Conservation (phyloP, 2,797 vertebrate genomes). For the Alca torda region DNA sequence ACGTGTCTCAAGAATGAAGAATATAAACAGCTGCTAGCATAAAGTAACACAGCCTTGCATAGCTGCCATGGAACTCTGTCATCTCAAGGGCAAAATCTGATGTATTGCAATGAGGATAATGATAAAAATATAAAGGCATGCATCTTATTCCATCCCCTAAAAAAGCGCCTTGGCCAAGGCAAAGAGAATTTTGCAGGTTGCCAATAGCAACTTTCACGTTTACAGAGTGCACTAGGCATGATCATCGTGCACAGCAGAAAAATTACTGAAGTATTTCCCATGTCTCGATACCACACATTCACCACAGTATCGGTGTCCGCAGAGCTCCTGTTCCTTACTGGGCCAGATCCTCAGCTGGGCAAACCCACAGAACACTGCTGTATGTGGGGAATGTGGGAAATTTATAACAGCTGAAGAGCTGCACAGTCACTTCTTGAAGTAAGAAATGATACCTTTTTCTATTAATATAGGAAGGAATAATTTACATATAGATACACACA, state of each 20-base stretch:
- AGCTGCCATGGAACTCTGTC: not conserved
- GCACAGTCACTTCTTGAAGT: not conserved
- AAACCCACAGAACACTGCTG: not conserved
- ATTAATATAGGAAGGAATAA: not conserved
- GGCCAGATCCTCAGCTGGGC: not conserved
- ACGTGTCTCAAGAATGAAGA: not conserved
- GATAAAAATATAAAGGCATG: constrained; percentile 25
- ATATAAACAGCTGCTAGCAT: constrained; percentile 17
- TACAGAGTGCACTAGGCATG: not conserved
- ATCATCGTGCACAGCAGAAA: not conserved
- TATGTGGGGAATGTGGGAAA: not conserved
- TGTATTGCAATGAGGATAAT: not conserved
- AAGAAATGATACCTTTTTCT: not conserved
- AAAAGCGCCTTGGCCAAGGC: not conserved
- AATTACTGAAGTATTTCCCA: not conserved
- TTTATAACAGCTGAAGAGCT: not conserved
- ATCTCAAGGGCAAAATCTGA: constrained; percentile 36
- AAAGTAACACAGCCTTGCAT: not conserved
- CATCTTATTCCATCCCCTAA: not conserved
- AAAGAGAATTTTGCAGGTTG: not conserved
- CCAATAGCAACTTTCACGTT: not conserved
- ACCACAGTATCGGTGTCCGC: not conserved
- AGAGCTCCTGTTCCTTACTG: not conserved
- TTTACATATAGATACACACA: not conserved
- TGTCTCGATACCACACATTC: not conserved